These are phyloP conservation scores for Nasonia vitripennis DNA, from an alignment of 1,140 invertebrate genomes.

Conservation along the genomic window DNA sequence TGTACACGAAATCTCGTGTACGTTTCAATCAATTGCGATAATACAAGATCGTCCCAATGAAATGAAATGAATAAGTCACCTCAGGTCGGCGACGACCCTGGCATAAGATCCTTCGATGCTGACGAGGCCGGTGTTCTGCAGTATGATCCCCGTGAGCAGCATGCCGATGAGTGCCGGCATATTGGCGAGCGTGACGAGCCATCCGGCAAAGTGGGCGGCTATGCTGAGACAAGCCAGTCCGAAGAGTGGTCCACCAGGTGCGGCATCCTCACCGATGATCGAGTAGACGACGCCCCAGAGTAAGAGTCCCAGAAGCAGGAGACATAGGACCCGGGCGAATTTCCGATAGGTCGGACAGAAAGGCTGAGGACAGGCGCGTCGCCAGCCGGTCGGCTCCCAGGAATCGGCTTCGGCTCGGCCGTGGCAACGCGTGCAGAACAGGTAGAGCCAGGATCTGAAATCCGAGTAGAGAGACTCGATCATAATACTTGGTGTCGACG, in stretches of 20 bases:
- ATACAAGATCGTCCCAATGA: too few relatives aligned
- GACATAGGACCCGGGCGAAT: conserved; percentile 82
- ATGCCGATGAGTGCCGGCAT: conserved; percentile 92
- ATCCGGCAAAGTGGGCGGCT: conserved; percentile 87
- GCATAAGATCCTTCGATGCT: conserved; percentile 80
- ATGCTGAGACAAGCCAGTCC: conserved; percentile 84
- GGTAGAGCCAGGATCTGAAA: conserved; percentile 84
- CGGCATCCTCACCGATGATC: conserved; percentile 84
- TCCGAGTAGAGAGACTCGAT: not conserved
- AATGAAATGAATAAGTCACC: conserved; percentile 72
- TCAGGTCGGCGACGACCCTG: conserved; percentile 80
- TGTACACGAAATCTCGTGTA: too few relatives aligned
- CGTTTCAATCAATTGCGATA: too few relatives aligned
- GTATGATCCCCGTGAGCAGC: conserved; percentile 86
- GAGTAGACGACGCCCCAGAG: conserved; percentile 85
- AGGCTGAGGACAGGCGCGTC: conserved; percentile 85
- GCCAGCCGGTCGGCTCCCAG: conserved; percentile 87
- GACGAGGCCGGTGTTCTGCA: conserved; percentile 87
- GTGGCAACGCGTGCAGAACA: conserved; percentile 82
- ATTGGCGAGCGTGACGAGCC: conserved; percentile 83
- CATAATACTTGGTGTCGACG: not conserved
- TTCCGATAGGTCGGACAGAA: conserved; percentile 87
- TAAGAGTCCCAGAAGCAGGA: conserved; percentile 83
- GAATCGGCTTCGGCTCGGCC: conserved; percentile 81
- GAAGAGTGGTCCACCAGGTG: conserved; percentile 87